Conservation (phyloP, 1,140 invertebrate genomes). For the Bombus cullumanus region DNA sequence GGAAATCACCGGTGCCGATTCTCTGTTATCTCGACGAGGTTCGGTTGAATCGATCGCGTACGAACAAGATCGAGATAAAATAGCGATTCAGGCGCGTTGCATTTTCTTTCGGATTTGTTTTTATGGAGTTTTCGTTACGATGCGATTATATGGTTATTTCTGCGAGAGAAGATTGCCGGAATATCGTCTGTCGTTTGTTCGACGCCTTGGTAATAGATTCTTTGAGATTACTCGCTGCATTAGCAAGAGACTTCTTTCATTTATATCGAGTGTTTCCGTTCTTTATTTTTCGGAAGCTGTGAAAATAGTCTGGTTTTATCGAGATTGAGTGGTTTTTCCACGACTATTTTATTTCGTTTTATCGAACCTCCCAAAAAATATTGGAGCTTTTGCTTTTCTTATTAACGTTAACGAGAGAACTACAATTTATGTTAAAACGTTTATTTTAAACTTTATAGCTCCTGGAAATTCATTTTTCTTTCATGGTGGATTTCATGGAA, state of each 20-base stretch:
- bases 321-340: too few species aligned
- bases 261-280: too few species aligned
- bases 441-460: neutral
- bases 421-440: neutral
- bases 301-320: too few species aligned
- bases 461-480: too few species aligned
- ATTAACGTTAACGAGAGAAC: neutral
- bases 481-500: neutral
- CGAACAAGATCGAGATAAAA: conserved; percentile 24
- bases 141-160: neutral
- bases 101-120: neutral
- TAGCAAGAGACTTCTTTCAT: too few species aligned
- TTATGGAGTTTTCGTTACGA: neutral
- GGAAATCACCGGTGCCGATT: conserved; percentile 49
- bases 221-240: too few species aligned
- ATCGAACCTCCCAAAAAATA: neutral
- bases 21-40: conserved; percentile 37
- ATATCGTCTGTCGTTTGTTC: neutral
- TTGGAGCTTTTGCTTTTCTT: neutral
- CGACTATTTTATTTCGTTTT: neutral
- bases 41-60: conserved; percentile 28
- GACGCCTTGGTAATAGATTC: too few species aligned
- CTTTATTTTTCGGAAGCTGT: too few species aligned
- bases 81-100: conserved; percentile 6
- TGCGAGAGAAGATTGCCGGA: too few species aligned